A percentile compares a stretch with the other conserved stretches of the same genome.
These are phyloP conservation scores for Drosophila flavopinicola DNA, from an alignment of 2,888 invertebrate species.

Conservation along the genomic window DNA sequence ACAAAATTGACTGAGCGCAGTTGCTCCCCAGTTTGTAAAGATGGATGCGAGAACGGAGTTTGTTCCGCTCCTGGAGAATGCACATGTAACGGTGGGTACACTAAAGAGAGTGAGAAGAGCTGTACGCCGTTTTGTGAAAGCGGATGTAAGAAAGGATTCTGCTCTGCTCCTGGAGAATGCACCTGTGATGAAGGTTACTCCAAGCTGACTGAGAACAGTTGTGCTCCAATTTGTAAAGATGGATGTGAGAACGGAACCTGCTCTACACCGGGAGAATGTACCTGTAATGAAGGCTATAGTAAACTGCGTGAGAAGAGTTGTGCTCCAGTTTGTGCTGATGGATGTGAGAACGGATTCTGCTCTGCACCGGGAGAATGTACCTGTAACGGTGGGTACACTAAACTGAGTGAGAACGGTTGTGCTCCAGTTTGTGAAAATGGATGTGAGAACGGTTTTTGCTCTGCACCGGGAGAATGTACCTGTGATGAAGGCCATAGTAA, in stretches of 20 bases:
- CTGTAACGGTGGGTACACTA: no score
- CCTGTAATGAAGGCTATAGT: not conserved
- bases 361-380: not conserved
- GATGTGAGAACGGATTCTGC: conserved; percentile 20
- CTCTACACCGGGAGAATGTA: not conserved
- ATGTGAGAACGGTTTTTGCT: conserved; percentile 27
- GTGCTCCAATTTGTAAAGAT: not conserved
- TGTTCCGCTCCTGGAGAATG: conserved; percentile 89
- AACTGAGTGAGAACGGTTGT: conserved; percentile 80
- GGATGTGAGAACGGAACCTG: not conserved
- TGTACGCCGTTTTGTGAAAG: conserved; percentile 56
- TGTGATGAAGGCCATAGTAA: conserved; percentile 1
- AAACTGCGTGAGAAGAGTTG: not conserved
- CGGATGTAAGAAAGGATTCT: conserved; percentile 79
- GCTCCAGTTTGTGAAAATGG: conserved; percentile 41
- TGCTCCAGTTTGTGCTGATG: conserved; percentile 1
- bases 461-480: conserved; percentile 4
- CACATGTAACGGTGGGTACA: conserved; percentile 88
- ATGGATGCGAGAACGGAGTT: conserved; percentile 83
- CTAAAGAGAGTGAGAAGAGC: conserved; percentile 11
- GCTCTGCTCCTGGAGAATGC: conserved; percentile 70
- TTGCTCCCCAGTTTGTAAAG: conserved; percentile 20
- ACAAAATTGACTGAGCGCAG: not conserved
- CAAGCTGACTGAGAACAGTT: not conserved
- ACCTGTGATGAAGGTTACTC: conserved; percentile 56